Conservation (phyloP, 92 coral and sea anemone species). For the Zoanthus sociatus region DNA sequence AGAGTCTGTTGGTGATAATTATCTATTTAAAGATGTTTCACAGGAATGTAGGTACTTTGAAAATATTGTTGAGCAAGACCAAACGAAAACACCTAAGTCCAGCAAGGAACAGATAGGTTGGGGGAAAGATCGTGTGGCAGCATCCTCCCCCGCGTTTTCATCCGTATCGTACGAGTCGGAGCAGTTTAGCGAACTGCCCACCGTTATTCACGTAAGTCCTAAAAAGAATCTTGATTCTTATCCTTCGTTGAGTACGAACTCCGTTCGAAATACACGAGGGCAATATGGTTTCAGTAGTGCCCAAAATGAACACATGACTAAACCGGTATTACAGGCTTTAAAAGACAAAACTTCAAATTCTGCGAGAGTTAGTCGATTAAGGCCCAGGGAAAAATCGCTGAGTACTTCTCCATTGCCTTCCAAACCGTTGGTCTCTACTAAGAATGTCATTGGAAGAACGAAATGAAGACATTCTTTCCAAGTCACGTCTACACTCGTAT, state of each 20-base stretch:
- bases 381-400: conserved; percentile 7
- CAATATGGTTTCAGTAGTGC: conserved; percentile 2
- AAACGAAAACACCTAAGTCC: not conserved
- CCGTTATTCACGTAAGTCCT: conserved; percentile 68
- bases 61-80: conserved; percentile 17
- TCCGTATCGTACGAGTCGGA: conserved; percentile 81
- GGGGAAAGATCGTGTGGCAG: conserved; percentile 25
- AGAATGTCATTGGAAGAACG: not conserved
- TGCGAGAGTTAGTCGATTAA: conserved; percentile 15
- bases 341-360: conserved; percentile 33
- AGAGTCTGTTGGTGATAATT: not conserved
- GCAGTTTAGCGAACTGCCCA: conserved; percentile 82
- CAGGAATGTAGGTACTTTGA: not conserved
- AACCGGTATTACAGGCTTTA: conserved; percentile 54
- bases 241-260: not conserved
- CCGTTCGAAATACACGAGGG: not conserved
- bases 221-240: conserved; percentile 37
- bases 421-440: conserved; percentile 15
- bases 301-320: not conserved
- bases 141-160: conserved; percentile 82
- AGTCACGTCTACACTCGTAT: not conserved
- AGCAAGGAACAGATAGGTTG: conserved; percentile 1
- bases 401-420: conserved; percentile 34
- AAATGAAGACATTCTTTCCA: not conserved
- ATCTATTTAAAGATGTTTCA: not conserved